Conservation (phyloP, 2,888 invertebrate species). For the Tillus elongatus region DNA sequence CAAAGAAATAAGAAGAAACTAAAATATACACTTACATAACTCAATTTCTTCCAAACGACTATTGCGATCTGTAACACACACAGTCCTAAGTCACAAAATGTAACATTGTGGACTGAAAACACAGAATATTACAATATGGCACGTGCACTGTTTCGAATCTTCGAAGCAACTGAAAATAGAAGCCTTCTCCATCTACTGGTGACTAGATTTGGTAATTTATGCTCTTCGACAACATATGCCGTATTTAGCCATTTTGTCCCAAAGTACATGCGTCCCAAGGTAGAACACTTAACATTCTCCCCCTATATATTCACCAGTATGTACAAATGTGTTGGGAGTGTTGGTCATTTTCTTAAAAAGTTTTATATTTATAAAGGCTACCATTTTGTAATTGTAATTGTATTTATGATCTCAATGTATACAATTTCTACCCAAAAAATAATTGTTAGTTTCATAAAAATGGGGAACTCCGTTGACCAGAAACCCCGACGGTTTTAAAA, state of each 20-base stretch:
- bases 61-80: background rate
- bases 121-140: background rate
- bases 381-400: too few species aligned
- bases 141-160: background rate
- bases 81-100: background rate
- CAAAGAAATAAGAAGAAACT: background rate
- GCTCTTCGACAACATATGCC: background rate
- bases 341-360: too few species aligned
- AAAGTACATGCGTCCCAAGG: slow-evolving; percentile 2
- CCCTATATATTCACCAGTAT: too few species aligned
- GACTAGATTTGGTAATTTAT: background rate
- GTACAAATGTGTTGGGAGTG: too few species aligned
- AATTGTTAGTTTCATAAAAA: too few species aligned
- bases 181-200: too few species aligned
- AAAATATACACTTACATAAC: slow-evolving; percentile 4
- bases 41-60: slow-evolving; percentile 4
- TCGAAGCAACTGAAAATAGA: slow-evolving; percentile 3
- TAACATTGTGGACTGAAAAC: background rate
- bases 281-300: too few species aligned
- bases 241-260: background rate
- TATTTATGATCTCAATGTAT: too few species aligned
- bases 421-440: too few species aligned
- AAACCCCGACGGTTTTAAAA: too few species aligned
- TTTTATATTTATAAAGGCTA: too few species aligned
- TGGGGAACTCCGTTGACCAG: too few species aligned